Base-by-base conservation (phyloP, 2,888 invertebrate genomes). In the Drosophila incognita region DNA sequence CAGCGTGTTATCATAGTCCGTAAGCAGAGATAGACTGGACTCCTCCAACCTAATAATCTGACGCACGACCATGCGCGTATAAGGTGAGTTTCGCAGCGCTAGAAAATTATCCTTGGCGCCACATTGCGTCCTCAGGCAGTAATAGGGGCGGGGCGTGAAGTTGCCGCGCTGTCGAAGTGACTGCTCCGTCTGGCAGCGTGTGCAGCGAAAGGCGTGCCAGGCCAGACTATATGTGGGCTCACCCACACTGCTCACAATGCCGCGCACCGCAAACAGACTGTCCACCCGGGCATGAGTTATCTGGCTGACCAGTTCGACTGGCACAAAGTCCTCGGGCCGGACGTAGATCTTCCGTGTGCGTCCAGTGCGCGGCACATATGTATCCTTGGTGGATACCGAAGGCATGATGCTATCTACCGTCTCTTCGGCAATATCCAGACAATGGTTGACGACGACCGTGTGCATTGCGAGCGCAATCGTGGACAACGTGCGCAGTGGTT, bases 41-140 rank as follows among this genome's bases (percentile, higher is more conserved):
- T 98, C 98, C 92, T 97, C 97, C 69, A 98, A 93, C 88, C 96
- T 96, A 60, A 98, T 95, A 21, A 95, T 95, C 94, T 98, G 98
- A 94, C 96, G 96, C 83, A 96, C 96, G 35, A 96, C 94, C 10
- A 97, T 96, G 82, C 94, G 95, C 4, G 97, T 97, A 82, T 95
- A 95, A 1, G 95, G 94, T 1, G 97, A 97, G n/a, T 94, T 94
- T 24, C 95, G 94, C 31, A 94, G 92, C 57, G 94, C 93, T 72
- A 96, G 95, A 70, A 94, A 94, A 2, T 94, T 94, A 67, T 94
- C 92, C 51, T 91, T 92, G 5, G 91, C 91, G 15, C 73, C 69
- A 51, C 92, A 92, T 6, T 74, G 79, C 10, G 78, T 49, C 3
- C 82, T 74, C 83, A 91, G 79, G 61, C 91, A 92, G 46, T 73